Evolutionary conservation across 2,888 invertebrate species (phyloP).

Genomic region (Rhagonycha fulva): DNA sequence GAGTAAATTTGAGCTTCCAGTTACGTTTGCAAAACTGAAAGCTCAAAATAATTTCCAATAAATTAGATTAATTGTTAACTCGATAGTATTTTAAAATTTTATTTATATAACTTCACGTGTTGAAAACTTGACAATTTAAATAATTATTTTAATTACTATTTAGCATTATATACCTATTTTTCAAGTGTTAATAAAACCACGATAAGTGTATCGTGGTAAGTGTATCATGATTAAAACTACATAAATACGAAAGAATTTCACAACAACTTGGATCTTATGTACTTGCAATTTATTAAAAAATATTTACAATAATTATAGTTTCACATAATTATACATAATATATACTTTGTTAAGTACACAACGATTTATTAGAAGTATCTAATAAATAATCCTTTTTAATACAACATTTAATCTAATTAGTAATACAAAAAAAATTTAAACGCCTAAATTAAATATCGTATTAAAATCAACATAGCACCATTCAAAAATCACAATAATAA

Average conservation of each 20-base stretch:
- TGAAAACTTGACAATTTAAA: no score
- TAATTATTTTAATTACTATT: no score
- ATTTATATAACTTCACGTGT: no score
- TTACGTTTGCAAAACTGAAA: no score
- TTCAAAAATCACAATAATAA: conserved; percentile 26
- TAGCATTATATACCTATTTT: no score
- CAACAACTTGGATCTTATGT: background rate
- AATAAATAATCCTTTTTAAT: background rate
- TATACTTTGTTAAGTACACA: background rate
- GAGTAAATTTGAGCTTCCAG: no score
- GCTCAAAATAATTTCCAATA: no score
- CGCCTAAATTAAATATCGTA: background rate
- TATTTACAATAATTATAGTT: background rate
- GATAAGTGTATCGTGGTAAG: no score
- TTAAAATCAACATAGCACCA: conserved; percentile 21
- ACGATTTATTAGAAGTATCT: background rate
- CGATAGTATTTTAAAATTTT: no score
- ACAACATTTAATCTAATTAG: background rate
- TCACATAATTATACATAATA: background rate
- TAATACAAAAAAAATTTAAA: background rate
- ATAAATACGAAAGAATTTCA: background rate
- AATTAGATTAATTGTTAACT: no score
- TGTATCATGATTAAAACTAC: no score
- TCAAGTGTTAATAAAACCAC: no score
- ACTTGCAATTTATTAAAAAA: conserved; percentile 1